These are phyloP conservation scores for Rhinichthys osculus DNA, from an alignment of 2,797 vertebrate genomes.

Conservation along the genomic window DNA sequence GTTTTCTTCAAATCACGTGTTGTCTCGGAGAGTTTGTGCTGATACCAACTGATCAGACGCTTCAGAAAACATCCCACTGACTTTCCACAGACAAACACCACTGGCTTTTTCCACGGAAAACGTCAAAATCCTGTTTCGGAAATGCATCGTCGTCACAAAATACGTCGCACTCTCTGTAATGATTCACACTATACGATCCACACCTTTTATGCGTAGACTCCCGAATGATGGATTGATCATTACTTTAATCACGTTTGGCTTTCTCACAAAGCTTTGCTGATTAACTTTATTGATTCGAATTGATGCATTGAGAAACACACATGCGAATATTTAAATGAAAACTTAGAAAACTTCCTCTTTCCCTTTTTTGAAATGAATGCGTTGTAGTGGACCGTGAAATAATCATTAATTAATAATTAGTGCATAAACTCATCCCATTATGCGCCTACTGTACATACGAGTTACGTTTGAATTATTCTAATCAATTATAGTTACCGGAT, in stretches of 20 bases:
- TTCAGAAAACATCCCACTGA: neutral
- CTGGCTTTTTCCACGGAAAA: neutral
- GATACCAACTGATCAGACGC: neutral
- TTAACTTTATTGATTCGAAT: neutral
- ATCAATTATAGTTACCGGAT: neutral
- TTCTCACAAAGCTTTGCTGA: neutral
- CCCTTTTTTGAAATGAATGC: neutral
- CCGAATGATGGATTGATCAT: slow-evolving; percentile 2
- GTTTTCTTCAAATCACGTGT: neutral
- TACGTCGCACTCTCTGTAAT: neutral
- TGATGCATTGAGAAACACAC: neutral
- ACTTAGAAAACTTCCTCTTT: neutral
- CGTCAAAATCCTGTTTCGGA: neutral
- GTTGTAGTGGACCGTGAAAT: neutral
- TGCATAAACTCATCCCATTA: neutral
- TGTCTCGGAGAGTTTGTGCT: neutral
- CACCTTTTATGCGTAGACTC: neutral
- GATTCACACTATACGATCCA: neutral
- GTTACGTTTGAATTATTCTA: neutral
- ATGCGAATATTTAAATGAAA: neutral
- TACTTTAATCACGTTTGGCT: neutral
- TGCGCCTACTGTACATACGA: neutral
- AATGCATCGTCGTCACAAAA: neutral
- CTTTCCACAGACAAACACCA: neutral
- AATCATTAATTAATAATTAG: no score